Conservation (phyloP, 2,888 invertebrate species). For the Hymenopus coronatus region DNA sequence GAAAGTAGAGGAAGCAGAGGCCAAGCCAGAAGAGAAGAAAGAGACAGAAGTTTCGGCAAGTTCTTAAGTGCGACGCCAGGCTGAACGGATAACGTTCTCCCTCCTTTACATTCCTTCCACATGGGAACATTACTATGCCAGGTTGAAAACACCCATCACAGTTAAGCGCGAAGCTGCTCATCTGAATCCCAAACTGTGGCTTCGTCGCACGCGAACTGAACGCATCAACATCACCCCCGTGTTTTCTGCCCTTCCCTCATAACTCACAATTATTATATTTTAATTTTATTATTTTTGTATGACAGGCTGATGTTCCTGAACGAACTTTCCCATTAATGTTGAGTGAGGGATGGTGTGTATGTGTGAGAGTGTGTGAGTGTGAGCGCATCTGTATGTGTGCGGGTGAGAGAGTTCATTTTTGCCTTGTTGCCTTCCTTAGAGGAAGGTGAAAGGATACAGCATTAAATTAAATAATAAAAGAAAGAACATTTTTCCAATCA, state of each 20-base stretch:
- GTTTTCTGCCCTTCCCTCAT: not conserved
- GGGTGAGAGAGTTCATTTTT: not conserved
- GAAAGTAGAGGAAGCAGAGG: constrained; percentile 8
- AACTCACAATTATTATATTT: not conserved
- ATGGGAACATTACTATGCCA: not conserved
- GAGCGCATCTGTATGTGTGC: not conserved
- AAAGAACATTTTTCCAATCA: not conserved
- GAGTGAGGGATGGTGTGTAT: not conserved
- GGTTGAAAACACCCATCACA: not conserved
- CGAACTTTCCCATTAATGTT: not conserved
- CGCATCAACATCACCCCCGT: not conserved
- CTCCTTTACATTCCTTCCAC: not conserved
- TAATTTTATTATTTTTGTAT: not conserved
- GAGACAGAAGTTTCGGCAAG: not conserved
- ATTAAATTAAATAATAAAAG: not conserved
- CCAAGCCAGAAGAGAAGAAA: constrained; percentile 1
- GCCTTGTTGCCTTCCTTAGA: not conserved
- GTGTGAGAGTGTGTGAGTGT: not conserved
- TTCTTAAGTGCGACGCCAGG: not conserved
- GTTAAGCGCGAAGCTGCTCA: not conserved
- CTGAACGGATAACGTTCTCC: not conserved
- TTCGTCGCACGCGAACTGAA: too few species aligned
- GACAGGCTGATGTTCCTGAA: not conserved
- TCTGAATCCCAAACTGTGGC: not conserved
- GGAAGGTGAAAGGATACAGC: not conserved